Percentiles rank a stretch among this genome's conserved stretches.
Conservation (phyloP, 2,888 invertebrate genomes). For the Salticus scenicus region DNA sequence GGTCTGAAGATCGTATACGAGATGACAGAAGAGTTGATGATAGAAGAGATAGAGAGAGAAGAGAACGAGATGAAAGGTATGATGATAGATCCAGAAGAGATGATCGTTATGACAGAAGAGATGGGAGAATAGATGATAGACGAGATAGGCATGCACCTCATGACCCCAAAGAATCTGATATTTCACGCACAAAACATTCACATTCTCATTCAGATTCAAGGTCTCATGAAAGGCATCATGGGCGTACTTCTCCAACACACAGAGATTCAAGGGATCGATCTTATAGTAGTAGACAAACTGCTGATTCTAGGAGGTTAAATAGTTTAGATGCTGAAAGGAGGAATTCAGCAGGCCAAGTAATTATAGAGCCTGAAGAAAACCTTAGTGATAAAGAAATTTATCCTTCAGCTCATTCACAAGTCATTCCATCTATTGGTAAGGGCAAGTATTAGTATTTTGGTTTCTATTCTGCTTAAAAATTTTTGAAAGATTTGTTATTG, state of each 20-base stretch:
- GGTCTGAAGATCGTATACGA: not conserved
- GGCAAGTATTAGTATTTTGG: too few relatives aligned
- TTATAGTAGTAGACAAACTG: constrained; percentile 21
- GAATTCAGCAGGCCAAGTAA: constrained; percentile 77
- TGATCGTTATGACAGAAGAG: constrained; percentile 21
- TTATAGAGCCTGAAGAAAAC: constrained; percentile 87
- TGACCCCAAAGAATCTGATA: constrained; percentile 43
- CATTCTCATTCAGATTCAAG: constrained; percentile 37
- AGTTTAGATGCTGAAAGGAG: constrained; percentile 60
- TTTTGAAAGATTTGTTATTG: too few relatives aligned
- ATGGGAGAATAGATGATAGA: constrained; percentile 44
- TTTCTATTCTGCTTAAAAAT: too few relatives aligned
- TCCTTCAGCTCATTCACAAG: constrained; percentile 77
- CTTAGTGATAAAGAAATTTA: constrained; percentile 91
- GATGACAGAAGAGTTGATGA: constrained; percentile 21
- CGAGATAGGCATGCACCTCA: constrained; percentile 38
- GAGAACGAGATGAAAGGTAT: constrained; percentile 6
- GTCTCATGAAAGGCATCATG: constrained; percentile 50
- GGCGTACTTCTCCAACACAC: constrained; percentile 44
- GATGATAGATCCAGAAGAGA: constrained; percentile 15
- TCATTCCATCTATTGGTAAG: constrained; percentile 80
- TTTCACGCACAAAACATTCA: constrained; percentile 60
- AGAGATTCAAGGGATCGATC: constrained; percentile 48
- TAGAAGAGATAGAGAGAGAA: not conserved
- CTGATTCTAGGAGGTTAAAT: constrained; percentile 39